A percentile compares a stretch with the other conserved stretches of the same genome.
These are phyloP conservation scores for Dioctria linearis DNA, from an alignment of 2,888 invertebrate species.

Conservation along the genomic window DNA sequence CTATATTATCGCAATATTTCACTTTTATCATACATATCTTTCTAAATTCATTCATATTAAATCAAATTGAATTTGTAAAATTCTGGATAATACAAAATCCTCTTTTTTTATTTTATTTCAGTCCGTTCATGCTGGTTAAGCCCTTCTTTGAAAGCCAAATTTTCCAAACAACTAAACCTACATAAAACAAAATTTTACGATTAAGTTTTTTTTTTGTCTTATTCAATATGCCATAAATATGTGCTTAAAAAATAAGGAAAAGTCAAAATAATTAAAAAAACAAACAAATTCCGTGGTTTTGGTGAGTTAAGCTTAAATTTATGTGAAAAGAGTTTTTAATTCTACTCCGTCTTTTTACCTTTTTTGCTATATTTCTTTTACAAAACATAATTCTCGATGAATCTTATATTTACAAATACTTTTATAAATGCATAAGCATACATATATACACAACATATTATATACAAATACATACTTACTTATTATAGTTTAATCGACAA, in stretches of 20 bases:
- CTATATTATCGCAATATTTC: no score
- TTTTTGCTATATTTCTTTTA: not conserved
- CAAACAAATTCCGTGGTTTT: not conserved
- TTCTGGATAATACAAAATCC: constrained; percentile 48
- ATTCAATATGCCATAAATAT: not conserved
- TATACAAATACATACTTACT: no score
- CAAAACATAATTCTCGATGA: not conserved
- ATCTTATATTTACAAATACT: no score
- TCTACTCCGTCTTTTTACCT: not conserved
- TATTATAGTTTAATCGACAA: no score
- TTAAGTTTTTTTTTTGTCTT: not conserved
- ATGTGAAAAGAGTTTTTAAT: not conserved
- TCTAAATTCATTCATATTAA: no score
- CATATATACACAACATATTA: no score
- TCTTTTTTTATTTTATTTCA: constrained; percentile 68
- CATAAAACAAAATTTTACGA: not conserved
- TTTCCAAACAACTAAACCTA: constrained; percentile 16
- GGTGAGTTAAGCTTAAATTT: not conserved
- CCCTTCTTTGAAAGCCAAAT: constrained; percentile 28
- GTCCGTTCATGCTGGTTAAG: constrained; percentile 72
- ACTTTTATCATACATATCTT: no score
- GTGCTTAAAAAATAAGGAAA: not conserved
- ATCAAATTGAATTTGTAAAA: no score
- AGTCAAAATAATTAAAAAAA: not conserved
- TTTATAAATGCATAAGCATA: no score